These are phyloP conservation scores for Epinephelus coioides DNA, from an alignment of 2,797 vertebrate genomes.

Conservation along the genomic window DNA sequence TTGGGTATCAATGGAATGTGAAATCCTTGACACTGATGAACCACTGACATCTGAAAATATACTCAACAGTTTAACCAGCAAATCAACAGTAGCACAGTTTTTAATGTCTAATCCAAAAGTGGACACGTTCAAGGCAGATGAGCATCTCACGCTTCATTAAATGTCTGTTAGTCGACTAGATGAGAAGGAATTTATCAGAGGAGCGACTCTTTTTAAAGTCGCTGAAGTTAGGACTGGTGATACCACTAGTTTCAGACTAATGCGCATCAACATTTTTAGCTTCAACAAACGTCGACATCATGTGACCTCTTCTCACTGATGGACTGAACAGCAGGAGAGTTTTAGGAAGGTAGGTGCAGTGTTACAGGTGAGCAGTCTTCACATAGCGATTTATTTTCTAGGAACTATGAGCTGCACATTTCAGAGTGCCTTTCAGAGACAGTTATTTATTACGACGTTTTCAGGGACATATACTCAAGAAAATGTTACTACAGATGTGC, in stretches of 20 bases:
- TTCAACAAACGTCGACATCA: slow-evolving; percentile 15
- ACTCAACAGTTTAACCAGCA: slow-evolving; percentile 68
- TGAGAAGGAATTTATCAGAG: slow-evolving; percentile 35
- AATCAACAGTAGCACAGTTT: slow-evolving; percentile 70
- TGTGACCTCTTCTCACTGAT: slow-evolving; percentile 28
- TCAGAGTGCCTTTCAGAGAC: slow-evolving; percentile 85
- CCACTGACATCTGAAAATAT: slow-evolving; percentile 63
- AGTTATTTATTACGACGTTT: slow-evolving; percentile 83
- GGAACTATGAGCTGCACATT: slow-evolving; percentile 77
- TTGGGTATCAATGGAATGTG: slow-evolving; percentile 72
- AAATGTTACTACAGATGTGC: slow-evolving; percentile 73
- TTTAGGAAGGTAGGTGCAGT: slow-evolving; percentile 23
- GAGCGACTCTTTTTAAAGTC: slow-evolving; percentile 28
- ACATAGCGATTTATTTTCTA: slow-evolving; percentile 54
- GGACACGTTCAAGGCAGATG: slow-evolving; percentile 34
- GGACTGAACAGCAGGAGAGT: slow-evolving; percentile 19
- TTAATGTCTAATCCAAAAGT: slow-evolving; percentile 45
- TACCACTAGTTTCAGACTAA: slow-evolving; percentile 30
- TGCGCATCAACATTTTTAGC: slow-evolving; percentile 32
- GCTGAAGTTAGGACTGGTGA: slow-evolving; percentile 13
- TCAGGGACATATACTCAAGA: slow-evolving; percentile 81
- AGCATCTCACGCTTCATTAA: slow-evolving; percentile 28
- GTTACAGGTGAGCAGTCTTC: slow-evolving; percentile 50
- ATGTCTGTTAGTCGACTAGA: slow-evolving; percentile 37
- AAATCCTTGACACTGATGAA: slow-evolving; percentile 78